Percentiles rank a stretch among this genome's conserved stretches.
Evolutionary conservation across 2,113 vertebrate species (phyloP).

Genomic region (Asarcornis scutulata): DNA sequence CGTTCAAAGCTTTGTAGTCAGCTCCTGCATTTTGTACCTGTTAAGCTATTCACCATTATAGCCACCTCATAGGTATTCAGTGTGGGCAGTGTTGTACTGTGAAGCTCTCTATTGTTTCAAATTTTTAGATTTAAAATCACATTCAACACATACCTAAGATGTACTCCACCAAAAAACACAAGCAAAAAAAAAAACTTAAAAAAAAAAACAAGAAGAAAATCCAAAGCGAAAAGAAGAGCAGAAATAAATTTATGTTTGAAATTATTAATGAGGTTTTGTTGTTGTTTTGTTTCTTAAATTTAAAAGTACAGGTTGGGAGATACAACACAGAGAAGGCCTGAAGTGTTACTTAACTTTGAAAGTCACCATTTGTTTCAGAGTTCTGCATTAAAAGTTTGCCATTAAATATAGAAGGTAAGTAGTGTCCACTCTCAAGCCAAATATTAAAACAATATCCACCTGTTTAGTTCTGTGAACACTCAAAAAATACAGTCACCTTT

Average conservation of each 20-base stretch:
- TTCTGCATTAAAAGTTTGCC: background rate
- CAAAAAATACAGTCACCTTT: constrained; percentile 54
- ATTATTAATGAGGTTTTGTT: background rate
- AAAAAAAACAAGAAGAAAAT: background rate
- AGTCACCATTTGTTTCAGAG: background rate
- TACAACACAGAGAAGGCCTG: background rate
- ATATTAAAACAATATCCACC: constrained; percentile 47
- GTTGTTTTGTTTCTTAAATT: background rate
- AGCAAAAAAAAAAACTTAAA: background rate
- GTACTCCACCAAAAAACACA: background rate
- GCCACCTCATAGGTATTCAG: background rate
- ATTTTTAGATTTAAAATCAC: background rate
- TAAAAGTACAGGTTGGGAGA: background rate
- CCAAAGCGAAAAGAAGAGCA: fast-evolving
- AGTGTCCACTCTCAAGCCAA: background rate
- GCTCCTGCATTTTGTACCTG: background rate
- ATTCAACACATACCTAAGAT: background rate
- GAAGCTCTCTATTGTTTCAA: background rate
- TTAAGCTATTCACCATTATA: background rate
- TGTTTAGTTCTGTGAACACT: background rate
- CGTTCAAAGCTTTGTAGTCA: background rate
- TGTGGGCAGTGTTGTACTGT: background rate
- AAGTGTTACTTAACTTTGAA: background rate
- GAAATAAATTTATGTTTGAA: background rate
- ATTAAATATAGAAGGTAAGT: background rate